Evolutionary conservation across 2,113 vertebrate species (phyloP).

Genomic region (Xiphophorus hellerii): DNA sequence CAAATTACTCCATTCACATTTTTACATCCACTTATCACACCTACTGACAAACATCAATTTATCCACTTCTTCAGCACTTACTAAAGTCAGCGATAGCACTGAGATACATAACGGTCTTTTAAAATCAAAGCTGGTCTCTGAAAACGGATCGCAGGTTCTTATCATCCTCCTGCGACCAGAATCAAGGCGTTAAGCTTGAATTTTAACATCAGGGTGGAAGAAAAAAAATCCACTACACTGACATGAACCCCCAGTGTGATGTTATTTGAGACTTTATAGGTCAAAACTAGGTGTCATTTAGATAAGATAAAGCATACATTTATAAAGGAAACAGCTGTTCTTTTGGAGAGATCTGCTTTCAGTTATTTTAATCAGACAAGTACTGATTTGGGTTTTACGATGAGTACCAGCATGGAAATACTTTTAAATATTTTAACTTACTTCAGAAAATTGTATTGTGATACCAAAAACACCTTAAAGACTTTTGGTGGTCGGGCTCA

Average conservation of each 20-base stretch:
- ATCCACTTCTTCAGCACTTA: constrained; percentile 24
- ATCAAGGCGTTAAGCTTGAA: neutral
- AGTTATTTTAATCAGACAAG: too few relatives aligned
- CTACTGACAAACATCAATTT: constrained; percentile 26
- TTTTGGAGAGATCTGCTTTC: neutral
- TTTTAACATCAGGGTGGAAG: neutral
- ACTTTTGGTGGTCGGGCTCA: too few relatives aligned
- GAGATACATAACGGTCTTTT: constrained; percentile 37
- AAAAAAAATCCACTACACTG: neutral
- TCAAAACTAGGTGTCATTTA: neutral
- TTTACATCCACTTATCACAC: constrained; percentile 33
- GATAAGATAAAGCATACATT: neutral
- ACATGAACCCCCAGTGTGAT: neutral
- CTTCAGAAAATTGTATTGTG: neutral
- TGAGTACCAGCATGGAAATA: neutral
- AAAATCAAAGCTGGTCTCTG: constrained; percentile 25
- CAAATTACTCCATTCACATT: neutral
- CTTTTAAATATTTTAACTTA: neutral
- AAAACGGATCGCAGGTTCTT: constrained; percentile 37
- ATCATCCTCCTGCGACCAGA: neutral
- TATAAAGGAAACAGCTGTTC: neutral
- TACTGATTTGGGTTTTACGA: neutral
- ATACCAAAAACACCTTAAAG: neutral
- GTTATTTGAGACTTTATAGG: neutral
- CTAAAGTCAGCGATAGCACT: constrained; percentile 8